Conservation (phyloP, 2,797 vertebrate genomes). For the Sciaenops ocellatus region DNA sequence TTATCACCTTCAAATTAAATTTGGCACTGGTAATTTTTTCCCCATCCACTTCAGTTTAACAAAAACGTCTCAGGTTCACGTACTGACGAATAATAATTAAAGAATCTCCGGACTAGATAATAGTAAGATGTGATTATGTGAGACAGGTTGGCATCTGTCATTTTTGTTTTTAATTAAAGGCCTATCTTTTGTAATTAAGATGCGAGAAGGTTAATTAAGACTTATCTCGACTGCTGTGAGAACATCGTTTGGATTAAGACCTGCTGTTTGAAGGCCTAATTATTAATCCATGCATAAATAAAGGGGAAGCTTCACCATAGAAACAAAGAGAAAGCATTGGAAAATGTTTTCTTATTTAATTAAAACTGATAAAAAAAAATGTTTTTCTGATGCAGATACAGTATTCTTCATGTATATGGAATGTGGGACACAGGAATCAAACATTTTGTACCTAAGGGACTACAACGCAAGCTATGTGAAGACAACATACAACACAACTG, state of each 20-base stretch:
- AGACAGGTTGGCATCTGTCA: constrained; percentile 28
- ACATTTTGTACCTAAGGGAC: neutral
- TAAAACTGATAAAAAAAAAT: neutral
- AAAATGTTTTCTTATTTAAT: neutral
- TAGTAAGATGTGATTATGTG: neutral
- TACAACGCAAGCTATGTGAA: neutral
- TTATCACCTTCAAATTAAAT: too few relatives aligned
- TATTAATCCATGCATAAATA: constrained; percentile 28
- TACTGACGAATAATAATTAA: neutral
- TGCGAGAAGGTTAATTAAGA: constrained; percentile 38
- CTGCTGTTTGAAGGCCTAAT: constrained; percentile 30
- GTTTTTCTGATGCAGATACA: neutral
- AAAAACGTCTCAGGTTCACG: neutral
- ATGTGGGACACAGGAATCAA: neutral
- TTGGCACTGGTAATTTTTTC: too few relatives aligned
- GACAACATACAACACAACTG: neutral
- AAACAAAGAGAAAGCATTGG: constrained; percentile 4
- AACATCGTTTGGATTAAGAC: constrained; percentile 27
- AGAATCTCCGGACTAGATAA: neutral
- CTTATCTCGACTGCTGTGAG: constrained; percentile 21
- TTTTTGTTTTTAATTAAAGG: constrained; percentile 43
- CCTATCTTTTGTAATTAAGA: constrained; percentile 51
- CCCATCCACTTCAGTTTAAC: neutral
- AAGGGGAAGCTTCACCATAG: neutral
- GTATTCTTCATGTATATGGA: neutral